Conservation (phyloP, 2,113 vertebrate genomes). For the Cathartes aura region DNA sequence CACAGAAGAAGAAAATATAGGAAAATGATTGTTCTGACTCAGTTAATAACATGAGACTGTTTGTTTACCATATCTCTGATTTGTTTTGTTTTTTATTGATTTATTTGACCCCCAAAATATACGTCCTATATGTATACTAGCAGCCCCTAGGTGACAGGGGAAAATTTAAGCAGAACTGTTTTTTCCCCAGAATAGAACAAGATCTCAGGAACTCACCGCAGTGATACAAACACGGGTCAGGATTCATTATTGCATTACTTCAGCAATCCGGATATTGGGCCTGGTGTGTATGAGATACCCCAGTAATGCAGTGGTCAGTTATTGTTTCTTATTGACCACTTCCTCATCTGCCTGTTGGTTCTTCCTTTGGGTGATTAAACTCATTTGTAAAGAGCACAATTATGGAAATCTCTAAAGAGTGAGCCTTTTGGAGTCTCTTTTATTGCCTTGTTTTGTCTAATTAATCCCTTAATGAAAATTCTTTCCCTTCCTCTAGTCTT, state of each 20-base stretch:
- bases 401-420: constrained; percentile 22
- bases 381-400: background rate
- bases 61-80: background rate
- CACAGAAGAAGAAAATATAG: background rate
- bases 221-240: fast-evolving
- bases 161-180: background rate
- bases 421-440: constrained; percentile 29
- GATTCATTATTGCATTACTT: background rate
- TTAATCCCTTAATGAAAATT: constrained; percentile 43
- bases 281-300: background rate
- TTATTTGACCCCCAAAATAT: constrained; percentile 36
- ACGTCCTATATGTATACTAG: background rate
- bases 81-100: constrained; percentile 24
- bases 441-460: constrained; percentile 34
- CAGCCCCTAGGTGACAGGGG: background rate
- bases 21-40: background rate
- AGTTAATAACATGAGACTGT: background rate
- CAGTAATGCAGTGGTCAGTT: constrained; percentile 25
- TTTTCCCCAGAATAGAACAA: constrained; percentile 19
- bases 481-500: background rate
- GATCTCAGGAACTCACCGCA: background rate
- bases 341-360: background rate
- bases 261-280: background rate
- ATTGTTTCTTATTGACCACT: constrained; percentile 22
- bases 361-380: constrained; percentile 13